Evolutionary conservation across 1,140 invertebrate genomes (phyloP).

Genomic region (Ganaspis sp.): DNA sequence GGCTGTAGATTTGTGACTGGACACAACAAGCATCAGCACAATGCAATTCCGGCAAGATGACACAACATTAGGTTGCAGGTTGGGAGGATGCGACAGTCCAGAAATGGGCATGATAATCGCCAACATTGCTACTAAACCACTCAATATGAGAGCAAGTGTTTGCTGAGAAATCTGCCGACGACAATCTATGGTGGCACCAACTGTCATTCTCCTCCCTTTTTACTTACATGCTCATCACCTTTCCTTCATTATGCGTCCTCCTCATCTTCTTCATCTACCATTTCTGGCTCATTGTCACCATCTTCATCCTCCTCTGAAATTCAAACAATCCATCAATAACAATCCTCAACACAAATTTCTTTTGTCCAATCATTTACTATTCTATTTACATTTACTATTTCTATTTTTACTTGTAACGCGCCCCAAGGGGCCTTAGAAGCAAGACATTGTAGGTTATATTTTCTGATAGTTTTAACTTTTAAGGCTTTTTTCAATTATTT

Average conservation of each 20-base stretch:
- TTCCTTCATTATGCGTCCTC: slow-evolving; percentile 77
- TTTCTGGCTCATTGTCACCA: slow-evolving; percentile 79
- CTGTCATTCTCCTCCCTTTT: slow-evolving; percentile 68
- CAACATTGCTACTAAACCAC: slow-evolving; percentile 74
- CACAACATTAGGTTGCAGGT: slow-evolving; percentile 61
- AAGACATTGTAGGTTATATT: too few species aligned
- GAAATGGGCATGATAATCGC: slow-evolving; percentile 60
- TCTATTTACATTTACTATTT: too few species aligned
- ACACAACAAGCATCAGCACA: slow-evolving; percentile 63
- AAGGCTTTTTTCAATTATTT: neutral
- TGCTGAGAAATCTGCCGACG: slow-evolving; percentile 70
- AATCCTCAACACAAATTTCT: neutral
- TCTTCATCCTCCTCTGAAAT: slow-evolving; percentile 80
- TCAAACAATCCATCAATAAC: neutral
- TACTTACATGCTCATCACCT: slow-evolving; percentile 69
- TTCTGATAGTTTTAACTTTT: too few species aligned
- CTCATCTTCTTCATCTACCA: slow-evolving; percentile 77
- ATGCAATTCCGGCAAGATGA: slow-evolving; percentile 72
- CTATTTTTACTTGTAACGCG: too few species aligned
- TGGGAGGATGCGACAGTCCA: slow-evolving; percentile 59
- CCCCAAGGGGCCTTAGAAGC: too few species aligned
- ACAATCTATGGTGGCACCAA: slow-evolving; percentile 64
- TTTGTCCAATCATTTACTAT: neutral
- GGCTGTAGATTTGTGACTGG: slow-evolving; percentile 59
- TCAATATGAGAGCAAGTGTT: slow-evolving; percentile 76